Conservation (phyloP, 2,113 vertebrate species). For the Channa argus region DNA sequence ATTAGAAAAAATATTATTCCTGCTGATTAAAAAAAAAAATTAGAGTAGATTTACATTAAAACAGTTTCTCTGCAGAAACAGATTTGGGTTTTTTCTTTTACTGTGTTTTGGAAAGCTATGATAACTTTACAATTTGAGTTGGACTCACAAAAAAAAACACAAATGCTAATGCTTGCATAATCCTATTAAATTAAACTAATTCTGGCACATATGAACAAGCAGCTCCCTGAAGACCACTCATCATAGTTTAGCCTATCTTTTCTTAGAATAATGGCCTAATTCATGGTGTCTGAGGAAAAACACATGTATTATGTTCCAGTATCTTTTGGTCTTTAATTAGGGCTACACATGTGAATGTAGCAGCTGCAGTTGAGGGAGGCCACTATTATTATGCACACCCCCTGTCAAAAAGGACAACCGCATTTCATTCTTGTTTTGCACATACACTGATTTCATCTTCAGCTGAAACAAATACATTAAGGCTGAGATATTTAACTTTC, state of each 20-base stretch:
- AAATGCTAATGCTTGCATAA: slow-evolving; percentile 37
- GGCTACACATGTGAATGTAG: slow-evolving; percentile 44
- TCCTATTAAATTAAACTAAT: slow-evolving; percentile 47
- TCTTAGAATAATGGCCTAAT: slow-evolving; percentile 30
- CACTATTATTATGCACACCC: not conserved
- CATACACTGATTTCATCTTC: slow-evolving; percentile 29
- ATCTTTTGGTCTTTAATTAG: slow-evolving; percentile 24
- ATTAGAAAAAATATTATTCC: no score
- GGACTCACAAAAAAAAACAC: slow-evolving; percentile 23
- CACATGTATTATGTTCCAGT: slow-evolving; percentile 36
- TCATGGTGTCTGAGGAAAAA: slow-evolving; percentile 40
- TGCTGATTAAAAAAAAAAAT: no score
- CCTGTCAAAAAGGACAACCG: slow-evolving; percentile 21
- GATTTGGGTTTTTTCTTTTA: not conserved
- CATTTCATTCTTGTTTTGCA: slow-evolving; percentile 31
- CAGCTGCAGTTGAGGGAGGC: slow-evolving; percentile 53
- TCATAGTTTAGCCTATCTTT: slow-evolving; percentile 20
- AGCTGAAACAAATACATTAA: slow-evolving; percentile 32
- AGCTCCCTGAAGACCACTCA: slow-evolving; percentile 11
- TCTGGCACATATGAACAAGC: slow-evolving; percentile 37
- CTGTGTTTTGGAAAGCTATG: no score
- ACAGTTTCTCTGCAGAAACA: not conserved
- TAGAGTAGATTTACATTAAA: no score
- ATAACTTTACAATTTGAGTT: not conserved
- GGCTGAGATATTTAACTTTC: slow-evolving; percentile 12